These are phyloP conservation scores for Eospalax fontanierii DNA, from an alignment of 2,797 vertebrate genomes.

Conservation along the genomic window DNA sequence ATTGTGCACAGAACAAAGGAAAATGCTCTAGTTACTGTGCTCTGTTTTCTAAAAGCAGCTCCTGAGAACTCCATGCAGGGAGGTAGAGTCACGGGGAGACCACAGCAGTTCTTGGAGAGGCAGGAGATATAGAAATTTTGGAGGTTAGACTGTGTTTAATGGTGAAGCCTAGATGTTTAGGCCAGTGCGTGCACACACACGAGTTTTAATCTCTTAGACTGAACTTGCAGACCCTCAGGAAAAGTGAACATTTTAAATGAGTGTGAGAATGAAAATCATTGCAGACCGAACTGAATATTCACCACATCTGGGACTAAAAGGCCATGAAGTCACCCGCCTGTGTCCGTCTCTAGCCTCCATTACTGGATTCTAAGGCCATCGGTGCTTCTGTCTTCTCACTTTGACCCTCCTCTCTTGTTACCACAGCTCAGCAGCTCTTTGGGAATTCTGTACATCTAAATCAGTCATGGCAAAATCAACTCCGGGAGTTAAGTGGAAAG, in stretches of 20 bases:
- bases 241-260: conserved; percentile 46
- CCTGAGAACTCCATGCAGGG: not conserved
- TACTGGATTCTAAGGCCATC: not conserved
- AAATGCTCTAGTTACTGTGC: conserved; percentile 16
- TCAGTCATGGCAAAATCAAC: not conserved
- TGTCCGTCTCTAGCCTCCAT: not conserved
- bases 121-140: not conserved
- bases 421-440: not conserved
- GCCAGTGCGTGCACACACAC: not conserved
- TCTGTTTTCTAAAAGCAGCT: not conserved
- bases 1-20: not conserved
- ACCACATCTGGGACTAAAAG: not conserved
- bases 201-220: conserved; percentile 30
- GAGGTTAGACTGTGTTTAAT: not conserved
- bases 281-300: not conserved
- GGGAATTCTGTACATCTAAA: conserved; percentile 22
- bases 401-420: conserved; percentile 55
- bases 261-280: not conserved
- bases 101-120: not conserved
- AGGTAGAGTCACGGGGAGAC: not conserved
- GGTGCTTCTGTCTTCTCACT: not conserved
- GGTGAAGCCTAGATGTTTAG: not conserved
- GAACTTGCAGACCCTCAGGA: not conserved
- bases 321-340: not conserved
- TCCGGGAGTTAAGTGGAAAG: too few relatives aligned